A percentile compares a stretch with the other conserved stretches of the same genome.
Conservation (phyloP, 64 coral and sea anemone genomes). For the Stylophora pistillata region DNA sequence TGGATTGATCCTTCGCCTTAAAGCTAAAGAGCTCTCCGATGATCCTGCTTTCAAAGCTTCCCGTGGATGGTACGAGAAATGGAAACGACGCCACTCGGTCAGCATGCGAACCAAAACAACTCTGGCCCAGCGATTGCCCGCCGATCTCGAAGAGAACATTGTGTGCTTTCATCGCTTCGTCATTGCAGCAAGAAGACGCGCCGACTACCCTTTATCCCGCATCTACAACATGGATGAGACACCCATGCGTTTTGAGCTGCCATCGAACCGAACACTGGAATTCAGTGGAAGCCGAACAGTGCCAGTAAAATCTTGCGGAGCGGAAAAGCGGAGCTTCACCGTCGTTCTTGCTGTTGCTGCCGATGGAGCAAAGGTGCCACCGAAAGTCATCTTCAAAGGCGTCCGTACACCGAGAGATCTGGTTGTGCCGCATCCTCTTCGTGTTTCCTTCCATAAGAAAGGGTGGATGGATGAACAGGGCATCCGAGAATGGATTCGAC, state of each 20-base stretch:
- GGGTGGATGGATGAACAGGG: constrained; percentile 21
- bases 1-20: constrained; percentile 23
- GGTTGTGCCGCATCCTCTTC: constrained; percentile 24
- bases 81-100: constrained; percentile 14
- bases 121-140: background rate
- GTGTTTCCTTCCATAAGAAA: constrained; percentile 32
- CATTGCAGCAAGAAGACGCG: constrained; percentile 19
- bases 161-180: background rate
- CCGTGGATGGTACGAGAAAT: constrained; percentile 15
- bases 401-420: constrained; percentile 15
- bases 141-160: constrained; percentile 11
- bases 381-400: constrained; percentile 31
- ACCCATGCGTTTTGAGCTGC: no score
- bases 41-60: background rate
- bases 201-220: no score
- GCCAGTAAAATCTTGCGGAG: constrained; percentile 24
- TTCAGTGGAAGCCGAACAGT: constrained; percentile 18
- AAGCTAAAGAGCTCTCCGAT: constrained; percentile 18
- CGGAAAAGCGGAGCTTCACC: constrained; percentile 20
- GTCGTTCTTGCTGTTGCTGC: no score
- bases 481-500: constrained; percentile 11
- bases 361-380: no score
- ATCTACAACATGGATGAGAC: no score
- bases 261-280: constrained; percentile 39
- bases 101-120: constrained; percentile 12